Percentiles rank a stretch among this genome's conserved stretches.
Evolutionary conservation across 2,888 invertebrate species (phyloP).

Genomic region (Phyto melanocephala): DNA sequence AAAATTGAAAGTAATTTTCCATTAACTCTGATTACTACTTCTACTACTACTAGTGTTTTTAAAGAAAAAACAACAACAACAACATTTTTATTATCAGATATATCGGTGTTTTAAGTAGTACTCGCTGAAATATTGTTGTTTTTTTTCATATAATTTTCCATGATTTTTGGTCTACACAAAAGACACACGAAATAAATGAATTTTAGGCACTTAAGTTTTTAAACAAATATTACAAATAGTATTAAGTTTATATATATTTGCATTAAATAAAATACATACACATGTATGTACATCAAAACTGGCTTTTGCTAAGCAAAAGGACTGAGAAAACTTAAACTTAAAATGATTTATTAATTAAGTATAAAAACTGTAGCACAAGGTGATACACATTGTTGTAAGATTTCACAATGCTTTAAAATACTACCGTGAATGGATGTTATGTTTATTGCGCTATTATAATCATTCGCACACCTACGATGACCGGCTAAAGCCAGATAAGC

Average conservation of each 20-base stretch:
- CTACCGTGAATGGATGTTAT: too few relatives aligned
- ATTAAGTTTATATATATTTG: background rate
- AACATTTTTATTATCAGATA: background rate
- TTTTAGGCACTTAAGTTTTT: slow-evolving; percentile 27
- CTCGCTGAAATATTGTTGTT: background rate
- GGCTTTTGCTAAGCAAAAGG: too few relatives aligned
- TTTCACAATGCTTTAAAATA: too few relatives aligned
- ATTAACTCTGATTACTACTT: slow-evolving; percentile 11
- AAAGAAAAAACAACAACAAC: background rate
- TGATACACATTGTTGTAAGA: too few relatives aligned
- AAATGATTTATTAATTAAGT: too few relatives aligned
- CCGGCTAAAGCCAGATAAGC: too few relatives aligned
- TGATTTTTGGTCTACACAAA: background rate
- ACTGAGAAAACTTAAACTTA: too few relatives aligned
- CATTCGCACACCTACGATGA: too few relatives aligned
- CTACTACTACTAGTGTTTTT: background rate
- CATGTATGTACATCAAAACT: too few relatives aligned
- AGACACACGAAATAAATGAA: slow-evolving; percentile 5
- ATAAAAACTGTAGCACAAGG: too few relatives aligned
- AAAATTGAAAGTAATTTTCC: slow-evolving; percentile 65
- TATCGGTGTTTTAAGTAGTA: background rate
- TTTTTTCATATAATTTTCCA: background rate
- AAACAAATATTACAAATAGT: slow-evolving; percentile 30
- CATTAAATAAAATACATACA: too few relatives aligned
- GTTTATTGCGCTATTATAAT: too few relatives aligned